Conservation (phyloP, 1,140 invertebrate genomes). For the Arctopsyche grandis region DNA sequence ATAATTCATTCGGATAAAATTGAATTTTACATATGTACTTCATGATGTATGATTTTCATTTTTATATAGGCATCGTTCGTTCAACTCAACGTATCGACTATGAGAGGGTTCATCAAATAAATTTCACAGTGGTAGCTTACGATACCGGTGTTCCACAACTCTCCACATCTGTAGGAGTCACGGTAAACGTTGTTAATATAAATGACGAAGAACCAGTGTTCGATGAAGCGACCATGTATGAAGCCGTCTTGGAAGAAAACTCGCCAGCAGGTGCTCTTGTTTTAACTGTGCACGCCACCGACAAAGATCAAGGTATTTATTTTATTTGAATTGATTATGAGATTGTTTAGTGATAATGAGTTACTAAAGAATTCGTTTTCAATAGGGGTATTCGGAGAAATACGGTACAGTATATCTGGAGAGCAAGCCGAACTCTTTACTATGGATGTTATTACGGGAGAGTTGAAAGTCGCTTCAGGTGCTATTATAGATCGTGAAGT, state of each 20-base stretch:
- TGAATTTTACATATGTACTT: background rate
- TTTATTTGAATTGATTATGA: background rate
- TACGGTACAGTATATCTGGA: conserved; percentile 82
- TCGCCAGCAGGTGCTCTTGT: conserved; percentile 75
- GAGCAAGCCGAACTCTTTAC: conserved; percentile 76
- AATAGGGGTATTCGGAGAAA: conserved; percentile 72
- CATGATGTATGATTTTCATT: background rate
- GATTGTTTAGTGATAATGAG: background rate
- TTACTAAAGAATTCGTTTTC: background rate
- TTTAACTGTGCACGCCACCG: conserved; percentile 75
- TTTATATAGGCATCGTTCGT: conserved; percentile 76
- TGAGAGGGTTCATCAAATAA: conserved; percentile 78
- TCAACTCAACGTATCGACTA: conserved; percentile 85
- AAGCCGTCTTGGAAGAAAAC: conserved; percentile 79
- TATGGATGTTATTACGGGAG: conserved; percentile 78
- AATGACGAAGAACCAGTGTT: conserved; percentile 91
- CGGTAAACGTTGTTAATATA: conserved; percentile 82
- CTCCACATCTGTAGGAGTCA: conserved; percentile 77
- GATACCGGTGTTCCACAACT: conserved; percentile 87
- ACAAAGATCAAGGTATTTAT: conserved; percentile 75
- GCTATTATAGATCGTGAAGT: conserved; percentile 83
- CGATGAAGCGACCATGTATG: conserved; percentile 72
- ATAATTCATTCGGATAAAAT: background rate
- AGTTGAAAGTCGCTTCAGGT: conserved; percentile 78
- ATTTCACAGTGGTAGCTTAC: conserved; percentile 82